These are phyloP conservation scores for Tetrax tetrax DNA, from an alignment of 2,113 vertebrate genomes.

Conservation along the genomic window DNA sequence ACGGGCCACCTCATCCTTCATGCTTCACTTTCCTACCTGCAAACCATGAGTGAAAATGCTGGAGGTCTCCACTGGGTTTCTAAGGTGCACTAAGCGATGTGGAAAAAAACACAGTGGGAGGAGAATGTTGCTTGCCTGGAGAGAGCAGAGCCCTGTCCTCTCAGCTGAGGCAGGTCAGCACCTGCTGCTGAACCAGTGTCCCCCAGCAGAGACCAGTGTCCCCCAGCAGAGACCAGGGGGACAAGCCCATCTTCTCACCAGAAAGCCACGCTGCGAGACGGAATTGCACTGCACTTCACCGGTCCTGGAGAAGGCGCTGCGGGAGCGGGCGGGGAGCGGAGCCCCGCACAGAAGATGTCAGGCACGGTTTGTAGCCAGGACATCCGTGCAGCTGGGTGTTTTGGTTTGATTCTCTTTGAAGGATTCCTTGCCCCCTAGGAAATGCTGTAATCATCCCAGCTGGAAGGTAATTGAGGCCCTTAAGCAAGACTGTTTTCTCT, in stretches of 20 bases:
- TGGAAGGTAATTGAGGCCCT: neutral
- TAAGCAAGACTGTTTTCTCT: neutral
- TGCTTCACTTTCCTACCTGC: neutral
- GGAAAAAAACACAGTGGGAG: accelerated
- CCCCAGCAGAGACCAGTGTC: neutral
- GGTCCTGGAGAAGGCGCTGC: neutral
- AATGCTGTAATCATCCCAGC: neutral
- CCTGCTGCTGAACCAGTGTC: accelerated
- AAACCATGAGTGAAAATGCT: neutral
- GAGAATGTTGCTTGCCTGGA: neutral
- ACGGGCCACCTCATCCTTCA: accelerated
- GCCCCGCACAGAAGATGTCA: accelerated
- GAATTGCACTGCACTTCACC: accelerated
- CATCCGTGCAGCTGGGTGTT: accelerated
- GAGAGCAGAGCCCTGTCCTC: neutral
- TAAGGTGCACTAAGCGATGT: accelerated
- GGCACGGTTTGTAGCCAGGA: accelerated
- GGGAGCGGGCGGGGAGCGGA: accelerated
- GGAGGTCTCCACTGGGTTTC: neutral
- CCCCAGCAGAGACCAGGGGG: no score
- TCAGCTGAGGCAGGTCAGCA: accelerated
- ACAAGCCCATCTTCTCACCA: accelerated
- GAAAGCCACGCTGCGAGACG: neutral
- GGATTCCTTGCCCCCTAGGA: neutral
- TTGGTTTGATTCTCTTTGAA: neutral